These are phyloP conservation scores for Neoarius graeffei DNA, from an alignment of 2,113 vertebrate species.

Conservation along the genomic window DNA sequence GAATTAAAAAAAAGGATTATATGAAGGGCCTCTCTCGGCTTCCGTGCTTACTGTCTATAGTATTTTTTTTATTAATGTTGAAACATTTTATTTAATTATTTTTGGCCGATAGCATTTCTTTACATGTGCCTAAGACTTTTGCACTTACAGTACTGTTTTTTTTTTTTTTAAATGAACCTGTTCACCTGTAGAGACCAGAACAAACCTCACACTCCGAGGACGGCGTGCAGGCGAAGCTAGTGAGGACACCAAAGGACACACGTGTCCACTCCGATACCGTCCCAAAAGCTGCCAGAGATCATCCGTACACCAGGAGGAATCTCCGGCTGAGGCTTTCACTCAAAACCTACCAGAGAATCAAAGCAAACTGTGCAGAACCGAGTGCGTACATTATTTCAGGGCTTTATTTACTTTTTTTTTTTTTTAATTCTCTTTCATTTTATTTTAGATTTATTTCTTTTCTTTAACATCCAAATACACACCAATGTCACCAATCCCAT, in stretches of 20 bases:
- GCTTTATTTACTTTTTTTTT: neutral
- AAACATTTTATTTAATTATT: too few relatives aligned
- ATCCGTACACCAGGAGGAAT: neutral
- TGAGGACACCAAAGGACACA: neutral
- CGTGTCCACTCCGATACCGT: neutral
- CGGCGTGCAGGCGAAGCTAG: neutral
- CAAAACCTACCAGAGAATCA: constrained; percentile 37
- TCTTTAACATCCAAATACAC: too few relatives aligned
- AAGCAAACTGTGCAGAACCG: constrained; percentile 39
- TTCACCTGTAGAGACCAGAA: neutral
- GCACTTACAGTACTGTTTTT: too few relatives aligned
- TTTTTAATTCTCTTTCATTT: neutral
- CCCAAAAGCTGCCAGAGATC: neutral
- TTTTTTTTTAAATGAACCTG: too few relatives aligned
- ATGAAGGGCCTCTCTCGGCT: too few relatives aligned
- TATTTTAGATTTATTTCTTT: neutral
- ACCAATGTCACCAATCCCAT: too few relatives aligned
- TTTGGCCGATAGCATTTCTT: too few relatives aligned
- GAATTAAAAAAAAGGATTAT: too few relatives aligned
- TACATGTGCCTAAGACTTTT: too few relatives aligned
- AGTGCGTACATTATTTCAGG: constrained; percentile 22
- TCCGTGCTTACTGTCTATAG: too few relatives aligned
- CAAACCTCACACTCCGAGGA: neutral
- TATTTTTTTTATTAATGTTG: too few relatives aligned
- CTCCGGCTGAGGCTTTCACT: neutral